phyloP scores from a whole-genome alignment of 2,113 vertebrate genomes.

The Emberiza fucata region DNA sequence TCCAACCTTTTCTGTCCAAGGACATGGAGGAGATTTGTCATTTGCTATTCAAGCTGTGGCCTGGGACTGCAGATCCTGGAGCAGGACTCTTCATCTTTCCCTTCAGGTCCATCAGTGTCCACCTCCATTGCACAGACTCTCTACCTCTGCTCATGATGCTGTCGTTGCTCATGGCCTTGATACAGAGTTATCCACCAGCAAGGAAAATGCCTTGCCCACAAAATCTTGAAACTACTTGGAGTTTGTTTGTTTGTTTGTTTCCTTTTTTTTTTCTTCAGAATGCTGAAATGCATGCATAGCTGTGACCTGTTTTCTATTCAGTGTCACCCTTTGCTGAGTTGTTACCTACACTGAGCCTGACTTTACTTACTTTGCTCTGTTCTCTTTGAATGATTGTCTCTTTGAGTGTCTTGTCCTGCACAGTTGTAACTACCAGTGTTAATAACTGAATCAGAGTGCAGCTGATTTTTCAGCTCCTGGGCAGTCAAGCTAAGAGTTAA shows the following conservation, averaged over 20 bases:
- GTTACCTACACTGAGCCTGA: neutral
- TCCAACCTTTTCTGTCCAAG: neutral
- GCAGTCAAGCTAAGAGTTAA: neutral
- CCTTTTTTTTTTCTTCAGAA: neutral
- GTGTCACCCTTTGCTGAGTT: neutral
- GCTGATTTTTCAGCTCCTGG: neutral
- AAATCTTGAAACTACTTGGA: neutral
- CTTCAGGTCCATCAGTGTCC: neutral
- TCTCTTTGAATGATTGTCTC: neutral
- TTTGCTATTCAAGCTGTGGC: neutral
- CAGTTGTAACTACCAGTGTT: neutral
- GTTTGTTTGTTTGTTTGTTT: neutral
- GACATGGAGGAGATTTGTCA: accelerated
- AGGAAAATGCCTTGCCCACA: neutral
- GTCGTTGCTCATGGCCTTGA: neutral
- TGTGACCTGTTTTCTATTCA: neutral
- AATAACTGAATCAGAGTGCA: neutral
- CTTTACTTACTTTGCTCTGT: neutral
- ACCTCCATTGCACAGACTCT: neutral
- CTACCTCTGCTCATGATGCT: neutral
- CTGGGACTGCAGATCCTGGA: neutral
- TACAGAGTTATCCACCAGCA: neutral
- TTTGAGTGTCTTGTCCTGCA: neutral
- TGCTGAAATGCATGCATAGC: neutral
- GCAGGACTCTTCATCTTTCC: neutral